A percentile compares a stretch with the other conserved stretches of the same genome.
Conservation (phyloP, 23 tunicate species). For the Ciona savignyi region DNA sequence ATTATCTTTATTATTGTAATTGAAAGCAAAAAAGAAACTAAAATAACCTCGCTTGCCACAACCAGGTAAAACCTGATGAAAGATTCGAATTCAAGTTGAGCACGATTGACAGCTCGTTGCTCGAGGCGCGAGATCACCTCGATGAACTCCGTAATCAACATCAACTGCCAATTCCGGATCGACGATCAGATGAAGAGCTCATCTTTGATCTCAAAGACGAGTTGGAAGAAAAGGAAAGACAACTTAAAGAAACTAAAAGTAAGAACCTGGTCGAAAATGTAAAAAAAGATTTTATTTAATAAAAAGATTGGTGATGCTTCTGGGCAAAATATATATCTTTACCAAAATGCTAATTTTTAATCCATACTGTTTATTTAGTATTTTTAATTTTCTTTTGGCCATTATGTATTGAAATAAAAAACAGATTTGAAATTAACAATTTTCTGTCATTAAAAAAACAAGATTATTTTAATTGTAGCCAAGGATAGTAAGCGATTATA, state of each 20-base stretch:
- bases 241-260: neutral
- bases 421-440: neutral
- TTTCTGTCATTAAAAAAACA: neutral
- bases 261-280: too few relatives aligned
- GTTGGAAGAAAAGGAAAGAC: slow-evolving; percentile 32
- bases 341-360: too few relatives aligned
- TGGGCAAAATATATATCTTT: too few relatives aligned
- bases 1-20: too few relatives aligned
- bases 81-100: slow-evolving; percentile 22
- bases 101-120: slow-evolving; percentile 28
- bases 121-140: slow-evolving; percentile 31
- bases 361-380: too few relatives aligned
- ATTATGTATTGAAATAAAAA: neutral
- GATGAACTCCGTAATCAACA: slow-evolving; percentile 61
- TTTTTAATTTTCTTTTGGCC: neutral
- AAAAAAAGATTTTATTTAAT: too few relatives aligned
- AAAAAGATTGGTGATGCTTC: too few relatives aligned
- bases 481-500: too few relatives aligned
- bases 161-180: slow-evolving; percentile 44
- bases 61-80: slow-evolving; percentile 11
- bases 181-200: slow-evolving; percentile 43
- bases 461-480: too few relatives aligned
- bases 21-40: too few relatives aligned
- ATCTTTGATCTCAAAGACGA: slow-evolving; percentile 34
- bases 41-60: too few relatives aligned